A percentile compares a stretch with the other conserved stretches of the same genome.
These are phyloP conservation scores for Antechinus flavipes DNA, from an alignment of 2,113 vertebrate species.

Conservation along the genomic window DNA sequence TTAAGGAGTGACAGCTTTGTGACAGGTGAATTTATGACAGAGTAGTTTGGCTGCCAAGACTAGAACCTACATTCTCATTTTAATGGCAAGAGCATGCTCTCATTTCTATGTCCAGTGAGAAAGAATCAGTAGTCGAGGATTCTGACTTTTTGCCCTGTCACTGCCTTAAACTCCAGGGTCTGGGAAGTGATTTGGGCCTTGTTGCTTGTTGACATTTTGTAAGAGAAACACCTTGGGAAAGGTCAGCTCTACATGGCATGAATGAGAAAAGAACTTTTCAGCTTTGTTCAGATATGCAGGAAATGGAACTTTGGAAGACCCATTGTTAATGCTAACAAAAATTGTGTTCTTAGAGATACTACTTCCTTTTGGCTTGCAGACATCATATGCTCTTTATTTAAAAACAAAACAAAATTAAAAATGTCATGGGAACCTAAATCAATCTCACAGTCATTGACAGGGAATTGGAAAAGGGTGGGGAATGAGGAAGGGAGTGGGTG, in stretches of 20 bases:
- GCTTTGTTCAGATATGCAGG: not conserved
- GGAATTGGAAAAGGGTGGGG: not conserved
- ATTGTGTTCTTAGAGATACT: not conserved
- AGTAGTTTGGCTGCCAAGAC: not conserved
- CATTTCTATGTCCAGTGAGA: not conserved
- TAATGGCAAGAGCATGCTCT: not conserved
- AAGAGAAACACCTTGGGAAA: too few species aligned
- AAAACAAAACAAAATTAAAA: not conserved
- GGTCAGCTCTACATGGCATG: rapidly evolving
- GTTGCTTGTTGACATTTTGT: not conserved
- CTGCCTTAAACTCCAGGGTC: not conserved
- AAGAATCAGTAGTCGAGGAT: not conserved
- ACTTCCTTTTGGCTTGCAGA: slow-evolving; percentile 73
- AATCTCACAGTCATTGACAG: not conserved
- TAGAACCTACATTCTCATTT: not conserved
- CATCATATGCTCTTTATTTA: not conserved
- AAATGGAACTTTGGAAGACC: rapidly evolving
- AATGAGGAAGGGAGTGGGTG: not conserved
- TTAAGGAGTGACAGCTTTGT: not conserved
- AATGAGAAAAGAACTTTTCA: not conserved
- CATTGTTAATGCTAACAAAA: not conserved
- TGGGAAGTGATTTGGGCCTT: rapidly evolving
- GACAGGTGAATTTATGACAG: not conserved
- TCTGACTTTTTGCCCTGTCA: not conserved
- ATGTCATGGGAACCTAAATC: not conserved